These are phyloP conservation scores for Plestiodon gilberti DNA, from an alignment of 2,113 vertebrate genomes.

Conservation along the genomic window DNA sequence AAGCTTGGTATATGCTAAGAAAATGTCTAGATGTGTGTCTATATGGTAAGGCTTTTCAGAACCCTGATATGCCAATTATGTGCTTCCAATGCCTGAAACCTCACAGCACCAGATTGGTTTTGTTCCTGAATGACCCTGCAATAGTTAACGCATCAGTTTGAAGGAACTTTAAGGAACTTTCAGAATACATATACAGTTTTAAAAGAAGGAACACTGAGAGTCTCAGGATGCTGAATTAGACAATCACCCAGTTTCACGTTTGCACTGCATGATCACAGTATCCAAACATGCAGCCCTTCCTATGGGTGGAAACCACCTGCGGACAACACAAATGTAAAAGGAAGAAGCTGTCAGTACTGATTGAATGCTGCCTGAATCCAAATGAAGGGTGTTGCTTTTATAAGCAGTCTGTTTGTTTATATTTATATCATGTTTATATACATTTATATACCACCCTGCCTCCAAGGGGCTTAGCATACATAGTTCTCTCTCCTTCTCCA, in stretches of 20 bases:
- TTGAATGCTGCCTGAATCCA: background rate
- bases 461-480: too few relatives aligned
- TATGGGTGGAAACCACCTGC: background rate
- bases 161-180: background rate
- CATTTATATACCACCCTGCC: too few relatives aligned
- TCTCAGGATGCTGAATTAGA: too few relatives aligned
- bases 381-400: background rate
- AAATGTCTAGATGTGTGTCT: background rate
- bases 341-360: background rate
- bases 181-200: background rate
- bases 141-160: background rate
- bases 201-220: background rate
- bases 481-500: too few relatives aligned
- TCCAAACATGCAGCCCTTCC: too few relatives aligned
- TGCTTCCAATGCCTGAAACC: background rate
- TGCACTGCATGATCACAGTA: background rate
- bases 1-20: background rate
- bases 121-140: background rate
- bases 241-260: background rate
- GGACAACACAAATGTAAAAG: background rate
- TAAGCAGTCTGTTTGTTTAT: background rate
- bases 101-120: background rate
- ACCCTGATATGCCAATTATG: background rate
- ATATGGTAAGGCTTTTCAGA: background rate
- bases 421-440: too few relatives aligned